Percentiles rank a stretch among this genome's conserved stretches.
These are phyloP conservation scores for Oscheius sp. DNA, from an alignment of 2,888 invertebrate genomes.

Conservation along the genomic window DNA sequence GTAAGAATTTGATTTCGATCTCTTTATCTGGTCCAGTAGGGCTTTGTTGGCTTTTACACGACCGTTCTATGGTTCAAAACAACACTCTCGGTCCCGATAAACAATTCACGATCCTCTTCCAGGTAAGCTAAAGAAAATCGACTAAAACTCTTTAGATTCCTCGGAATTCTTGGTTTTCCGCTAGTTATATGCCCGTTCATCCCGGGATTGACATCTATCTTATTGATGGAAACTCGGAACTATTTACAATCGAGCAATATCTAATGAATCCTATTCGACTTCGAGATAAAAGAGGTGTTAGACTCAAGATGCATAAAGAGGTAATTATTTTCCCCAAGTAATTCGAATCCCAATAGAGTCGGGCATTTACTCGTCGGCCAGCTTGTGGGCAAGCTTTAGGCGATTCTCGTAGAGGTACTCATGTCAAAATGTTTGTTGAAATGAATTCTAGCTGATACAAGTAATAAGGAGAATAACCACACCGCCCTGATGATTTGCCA, in stretches of 20 bases:
- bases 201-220: constrained; percentile 54
- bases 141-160: constrained; percentile 38
- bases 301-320: constrained; percentile 50
- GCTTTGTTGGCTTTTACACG: constrained; percentile 46
- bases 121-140: constrained; percentile 26
- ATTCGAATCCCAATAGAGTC: constrained; percentile 32
- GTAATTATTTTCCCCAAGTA: constrained; percentile 19
- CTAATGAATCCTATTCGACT: constrained; percentile 49
- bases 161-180: constrained; percentile 56
- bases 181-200: constrained; percentile 41
- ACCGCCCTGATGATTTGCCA: constrained; percentile 50
- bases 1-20: constrained; percentile 34
- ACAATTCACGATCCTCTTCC: constrained; percentile 49
- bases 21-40: constrained; percentile 39
- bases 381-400: constrained; percentile 52
- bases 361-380: constrained; percentile 49
- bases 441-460: constrained; percentile 46
- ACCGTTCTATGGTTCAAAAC: constrained; percentile 44
- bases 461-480: constrained; percentile 38
- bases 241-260: constrained; percentile 44
- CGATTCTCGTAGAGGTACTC: constrained; percentile 37
- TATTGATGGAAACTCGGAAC: constrained; percentile 34
- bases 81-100: constrained; percentile 38
- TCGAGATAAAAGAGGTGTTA: constrained; percentile 50
- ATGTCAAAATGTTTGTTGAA: too few species aligned